These are phyloP conservation scores for Drosophila miranda DNA, from an alignment of 1,140 invertebrate genomes.

Conservation along the genomic window DNA sequence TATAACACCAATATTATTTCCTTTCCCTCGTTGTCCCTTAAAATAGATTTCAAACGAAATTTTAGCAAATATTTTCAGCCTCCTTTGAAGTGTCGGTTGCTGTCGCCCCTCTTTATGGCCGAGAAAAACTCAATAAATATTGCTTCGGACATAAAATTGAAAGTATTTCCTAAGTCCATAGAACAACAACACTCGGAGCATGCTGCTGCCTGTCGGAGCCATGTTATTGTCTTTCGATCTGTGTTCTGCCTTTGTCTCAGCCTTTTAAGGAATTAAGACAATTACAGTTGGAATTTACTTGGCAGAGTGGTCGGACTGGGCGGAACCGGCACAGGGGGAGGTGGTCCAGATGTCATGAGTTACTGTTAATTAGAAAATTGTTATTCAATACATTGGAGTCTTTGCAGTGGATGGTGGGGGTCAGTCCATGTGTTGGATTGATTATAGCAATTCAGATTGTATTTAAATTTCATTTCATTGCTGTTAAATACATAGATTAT, in stretches of 20 bases:
- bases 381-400: conserved; percentile 31
- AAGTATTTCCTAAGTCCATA: conserved; percentile 43
- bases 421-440: no score
- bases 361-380: conserved; percentile 74
- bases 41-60: conserved; percentile 55
- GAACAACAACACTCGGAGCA: conserved; percentile 28
- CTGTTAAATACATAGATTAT: no score
- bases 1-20: background rate
- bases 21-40: conserved; percentile 7
- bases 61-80: conserved; percentile 22
- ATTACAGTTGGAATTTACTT: conserved; percentile 66
- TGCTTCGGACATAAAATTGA: conserved; percentile 58
- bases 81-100: no score
- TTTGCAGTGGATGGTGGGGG: no score
- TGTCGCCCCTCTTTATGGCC: conserved; percentile 11
- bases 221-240: conserved; percentile 12
- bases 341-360: conserved; percentile 37
- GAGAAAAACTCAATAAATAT: conserved; percentile 58
- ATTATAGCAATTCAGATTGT: no score
- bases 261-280: conserved; percentile 56
- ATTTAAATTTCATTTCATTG: no score
- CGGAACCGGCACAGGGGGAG: background rate
- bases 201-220: background rate
- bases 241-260: conserved; percentile 36
- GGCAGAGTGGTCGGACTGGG: conserved; percentile 26